A percentile compares a stretch with the other conserved stretches of the same genome.
Conservation (phyloP, 35 echinoderm and acorn worm genomes). For the Stichopus chloronotus region DNA sequence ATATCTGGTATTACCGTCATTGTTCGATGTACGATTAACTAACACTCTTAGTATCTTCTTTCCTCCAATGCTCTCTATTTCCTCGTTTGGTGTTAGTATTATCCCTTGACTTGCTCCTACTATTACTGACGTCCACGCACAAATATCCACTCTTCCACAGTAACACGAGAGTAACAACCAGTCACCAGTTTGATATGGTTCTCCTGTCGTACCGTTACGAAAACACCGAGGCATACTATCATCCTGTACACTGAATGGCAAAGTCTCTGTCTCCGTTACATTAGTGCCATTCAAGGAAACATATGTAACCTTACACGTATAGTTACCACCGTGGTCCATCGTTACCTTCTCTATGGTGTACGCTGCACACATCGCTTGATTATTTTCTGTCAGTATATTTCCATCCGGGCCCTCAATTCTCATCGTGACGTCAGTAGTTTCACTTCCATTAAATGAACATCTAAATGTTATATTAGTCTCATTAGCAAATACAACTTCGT, state of each 20-base stretch:
- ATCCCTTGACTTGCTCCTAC: neutral
- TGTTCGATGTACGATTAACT: neutral
- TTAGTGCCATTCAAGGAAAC: neutral
- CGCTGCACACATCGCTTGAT: neutral
- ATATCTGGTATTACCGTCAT: neutral
- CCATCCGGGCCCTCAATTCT: neutral
- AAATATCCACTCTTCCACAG: neutral
- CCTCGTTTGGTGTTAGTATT: neutral
- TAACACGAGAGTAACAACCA: neutral
- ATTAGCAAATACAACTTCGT: neutral
- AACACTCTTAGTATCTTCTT: neutral
- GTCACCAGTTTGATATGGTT: neutral
- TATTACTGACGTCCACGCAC: neutral
- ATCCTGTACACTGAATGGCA: neutral
- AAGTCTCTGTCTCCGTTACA: neutral
- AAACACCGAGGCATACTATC: neutral
- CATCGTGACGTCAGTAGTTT: neutral
- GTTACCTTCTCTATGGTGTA: neutral
- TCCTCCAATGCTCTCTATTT: neutral
- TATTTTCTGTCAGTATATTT: neutral
- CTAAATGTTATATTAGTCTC: neutral
- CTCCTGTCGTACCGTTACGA: neutral
- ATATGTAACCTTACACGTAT: neutral
- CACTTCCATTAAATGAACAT: neutral
- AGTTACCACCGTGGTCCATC: neutral